These are phyloP conservation scores for Neotoma lepida DNA, from an alignment of 2,113 vertebrate genomes.

Conservation along the genomic window DNA sequence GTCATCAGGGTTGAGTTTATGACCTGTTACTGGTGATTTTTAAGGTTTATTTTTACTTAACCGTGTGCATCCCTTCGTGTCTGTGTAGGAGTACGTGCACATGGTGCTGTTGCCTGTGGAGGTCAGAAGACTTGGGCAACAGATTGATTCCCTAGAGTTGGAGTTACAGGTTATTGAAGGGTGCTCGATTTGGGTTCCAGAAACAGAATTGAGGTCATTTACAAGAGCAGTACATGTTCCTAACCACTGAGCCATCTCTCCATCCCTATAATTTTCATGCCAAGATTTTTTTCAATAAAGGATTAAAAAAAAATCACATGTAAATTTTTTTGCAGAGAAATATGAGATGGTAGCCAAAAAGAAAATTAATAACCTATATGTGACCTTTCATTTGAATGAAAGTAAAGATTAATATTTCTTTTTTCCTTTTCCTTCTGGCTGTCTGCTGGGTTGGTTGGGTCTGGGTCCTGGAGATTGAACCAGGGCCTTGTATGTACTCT, in stretches of 20 bases:
- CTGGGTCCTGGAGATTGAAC: background rate
- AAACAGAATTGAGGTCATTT: too few relatives aligned
- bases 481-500: too few relatives aligned
- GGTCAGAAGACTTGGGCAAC: background rate
- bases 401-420: background rate
- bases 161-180: background rate
- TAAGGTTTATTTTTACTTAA: background rate
- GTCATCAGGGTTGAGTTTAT: background rate
- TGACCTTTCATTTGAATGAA: slow-evolving; percentile 51
- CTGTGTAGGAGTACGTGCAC: background rate
- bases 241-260: background rate
- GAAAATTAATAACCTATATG: slow-evolving; percentile 16
- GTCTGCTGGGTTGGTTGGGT: background rate
- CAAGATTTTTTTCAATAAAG: background rate
- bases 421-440: background rate
- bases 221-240: background rate
- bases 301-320: background rate
- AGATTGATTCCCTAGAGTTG: background rate
- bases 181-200: background rate
- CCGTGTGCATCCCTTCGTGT: background rate
- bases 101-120: background rate
- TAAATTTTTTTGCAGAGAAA: background rate
- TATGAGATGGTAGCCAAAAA: background rate
- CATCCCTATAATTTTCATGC: background rate
- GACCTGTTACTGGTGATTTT: background rate